phyloP scores from a whole-genome alignment of 2,113 vertebrate genomes.

The Caranx melampygus region DNA sequence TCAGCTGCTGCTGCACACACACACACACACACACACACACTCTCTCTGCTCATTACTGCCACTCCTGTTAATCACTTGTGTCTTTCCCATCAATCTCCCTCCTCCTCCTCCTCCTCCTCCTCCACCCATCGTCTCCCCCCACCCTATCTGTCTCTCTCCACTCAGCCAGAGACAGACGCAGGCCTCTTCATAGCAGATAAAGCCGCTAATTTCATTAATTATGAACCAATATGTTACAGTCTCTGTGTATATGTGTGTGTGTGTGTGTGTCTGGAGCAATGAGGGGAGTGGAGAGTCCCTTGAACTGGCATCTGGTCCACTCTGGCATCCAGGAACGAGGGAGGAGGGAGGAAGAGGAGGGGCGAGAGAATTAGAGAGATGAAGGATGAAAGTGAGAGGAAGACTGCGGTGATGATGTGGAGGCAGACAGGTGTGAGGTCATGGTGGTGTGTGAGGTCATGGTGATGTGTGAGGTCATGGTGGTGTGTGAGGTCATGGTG shows the following conservation, averaged over 20 bases:
- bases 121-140: background rate
- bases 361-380: background rate
- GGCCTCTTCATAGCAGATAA: conserved; percentile 91
- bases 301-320: conserved; percentile 93
- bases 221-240: conserved; percentile 91
- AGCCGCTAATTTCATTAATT: conserved; percentile 98
- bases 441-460: too few relatives aligned
- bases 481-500: too few relatives aligned
- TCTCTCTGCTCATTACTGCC: conserved; percentile 57
- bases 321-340: conserved; percentile 49
- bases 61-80: conserved; percentile 67
- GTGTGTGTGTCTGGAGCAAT: conserved; percentile 40
- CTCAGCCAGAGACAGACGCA: conserved; percentile 73
- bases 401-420: background rate
- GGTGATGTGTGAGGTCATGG: too few relatives aligned
- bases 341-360: conserved; percentile 4
- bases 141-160: conserved; percentile 58
- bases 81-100: conserved; percentile 67
- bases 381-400: conserved; percentile 25
- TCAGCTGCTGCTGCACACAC: conserved; percentile 1
- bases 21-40: background rate
- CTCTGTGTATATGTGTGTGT: conserved; percentile 42
- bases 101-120: background rate
- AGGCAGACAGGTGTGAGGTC: too few relatives aligned
- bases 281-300: conserved; percentile 59